Percentiles rank a stretch among this genome's conserved stretches.
Conservation (phyloP, 2,797 vertebrate species). For the Channa striata region DNA sequence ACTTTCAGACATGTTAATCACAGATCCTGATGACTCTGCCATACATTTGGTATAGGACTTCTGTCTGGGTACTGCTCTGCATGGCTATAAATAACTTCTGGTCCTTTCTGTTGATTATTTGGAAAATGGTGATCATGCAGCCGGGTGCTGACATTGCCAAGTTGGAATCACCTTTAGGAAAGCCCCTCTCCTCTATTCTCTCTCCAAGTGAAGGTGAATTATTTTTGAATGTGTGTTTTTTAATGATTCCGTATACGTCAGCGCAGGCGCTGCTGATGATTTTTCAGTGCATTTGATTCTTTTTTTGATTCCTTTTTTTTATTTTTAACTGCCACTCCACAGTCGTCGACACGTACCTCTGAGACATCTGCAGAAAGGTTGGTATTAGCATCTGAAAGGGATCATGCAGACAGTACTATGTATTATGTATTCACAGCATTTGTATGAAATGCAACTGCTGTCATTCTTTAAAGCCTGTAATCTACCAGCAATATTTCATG, state of each 20-base stretch:
- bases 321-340: conserved; percentile 60
- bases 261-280: conserved; percentile 43
- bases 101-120: conserved; percentile 59
- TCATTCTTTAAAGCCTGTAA: conserved; percentile 79
- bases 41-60: conserved; percentile 67
- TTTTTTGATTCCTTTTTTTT: conserved; percentile 56
- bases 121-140: conserved; percentile 60
- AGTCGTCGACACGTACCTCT: conserved; percentile 74
- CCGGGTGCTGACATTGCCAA: conserved; percentile 15
- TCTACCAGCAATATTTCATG: conserved; percentile 79
- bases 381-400: conserved; percentile 86
- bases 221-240: conserved; percentile 42
- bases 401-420: conserved; percentile 81
- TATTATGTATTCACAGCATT: conserved; percentile 85
- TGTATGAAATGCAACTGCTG: conserved; percentile 82
- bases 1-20: conserved; percentile 82
- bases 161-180: conserved; percentile 42
- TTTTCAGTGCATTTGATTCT: conserved; percentile 54
- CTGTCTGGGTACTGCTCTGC: conserved; percentile 64
- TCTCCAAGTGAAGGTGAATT: conserved; percentile 50
- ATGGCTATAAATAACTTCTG: conserved; percentile 72
- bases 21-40: conserved; percentile 79
- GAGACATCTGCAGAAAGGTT: conserved; percentile 82
- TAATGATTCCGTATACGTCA: conserved; percentile 46
- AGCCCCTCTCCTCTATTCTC: conserved; percentile 23